These are phyloP conservation scores for Teinopalpus imperialis DNA, from an alignment of 2,888 invertebrate genomes.

Conservation along the genomic window DNA sequence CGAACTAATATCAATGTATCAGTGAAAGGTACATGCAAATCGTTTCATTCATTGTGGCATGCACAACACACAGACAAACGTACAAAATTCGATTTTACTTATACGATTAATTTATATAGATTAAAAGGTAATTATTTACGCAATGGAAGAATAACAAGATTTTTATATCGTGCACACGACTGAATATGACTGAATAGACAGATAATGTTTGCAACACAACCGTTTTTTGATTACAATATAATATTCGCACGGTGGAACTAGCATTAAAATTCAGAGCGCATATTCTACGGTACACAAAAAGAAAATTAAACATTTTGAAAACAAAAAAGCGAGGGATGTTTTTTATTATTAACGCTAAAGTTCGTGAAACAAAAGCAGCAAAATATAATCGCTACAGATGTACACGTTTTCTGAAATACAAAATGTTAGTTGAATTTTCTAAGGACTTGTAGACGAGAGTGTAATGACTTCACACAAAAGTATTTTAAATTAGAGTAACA, in stretches of 20 bases:
- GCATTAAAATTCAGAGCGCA: constrained; percentile 16
- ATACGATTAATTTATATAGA: no score
- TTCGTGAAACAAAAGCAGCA: background rate
- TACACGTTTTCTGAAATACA: background rate
- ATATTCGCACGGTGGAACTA: constrained; percentile 3
- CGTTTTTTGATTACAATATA: constrained; percentile 18
- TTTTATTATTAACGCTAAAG: constrained; percentile 9
- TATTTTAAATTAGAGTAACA: no score
- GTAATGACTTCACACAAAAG: no score
- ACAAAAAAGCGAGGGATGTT: constrained; percentile 8
- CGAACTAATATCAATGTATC: no score
- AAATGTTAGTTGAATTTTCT: background rate
- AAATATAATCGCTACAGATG: background rate
- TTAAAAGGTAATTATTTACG: no score
- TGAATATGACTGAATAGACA: constrained; percentile 1
- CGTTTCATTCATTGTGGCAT: no score
- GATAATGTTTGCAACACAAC: constrained; percentile 14
- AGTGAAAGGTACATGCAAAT: no score
- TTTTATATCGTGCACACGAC: background rate
- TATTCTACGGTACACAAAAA: constrained; percentile 10
- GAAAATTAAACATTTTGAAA: constrained; percentile 18
- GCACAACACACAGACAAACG: no score
- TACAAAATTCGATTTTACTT: no score
- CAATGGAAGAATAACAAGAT: no score
- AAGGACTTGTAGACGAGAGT: no score